Evolutionary conservation across 2,888 invertebrate species (phyloP), one percentile per base, ranked within the genome.

Genomic region (Arge pagana): DNA sequence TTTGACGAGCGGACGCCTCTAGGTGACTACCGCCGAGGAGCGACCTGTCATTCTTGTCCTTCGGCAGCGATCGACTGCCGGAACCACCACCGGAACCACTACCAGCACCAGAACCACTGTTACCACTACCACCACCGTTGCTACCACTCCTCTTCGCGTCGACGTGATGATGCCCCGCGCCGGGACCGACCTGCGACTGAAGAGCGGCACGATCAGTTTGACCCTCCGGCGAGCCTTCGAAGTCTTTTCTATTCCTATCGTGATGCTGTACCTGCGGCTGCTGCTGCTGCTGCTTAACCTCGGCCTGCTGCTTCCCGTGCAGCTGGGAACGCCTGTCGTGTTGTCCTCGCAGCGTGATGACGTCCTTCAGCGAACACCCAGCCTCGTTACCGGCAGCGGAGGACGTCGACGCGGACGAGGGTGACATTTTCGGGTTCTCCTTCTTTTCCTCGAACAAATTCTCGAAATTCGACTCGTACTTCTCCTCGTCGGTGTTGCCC

Each of bases 361-460:
- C 82, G 66, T 86, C 88, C 71, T 87, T 88, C 59, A 85, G 76
- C 2, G 85, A 86, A 48, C 86, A 86, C n/a, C 80, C 75, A 3
- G 79, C 76, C 55, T 84, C 83, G 53, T 82, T 83, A 60, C 77
- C 79, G 65, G 81, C 83, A 58, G 77, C 78, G 35, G 79, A 80
- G 2, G 85, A 84, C 36, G 81, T 84, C 18, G 83, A 83, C 40
- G 82, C 81, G 30, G 86, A 84, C 21, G 86, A 83, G n/a, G 86
- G 86, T 26, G 85, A 81, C 78, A 86, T 80, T 67, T 81, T 82
- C 1, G 79, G 74, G 51, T 74, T 77, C n/a, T 85, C 83, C 66
- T 89, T 86, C 71, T 90, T 90, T 67, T 91, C 91, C 67, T 90
- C 89, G 68, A 92, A 92, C 0, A 92, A 79, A 76, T 91, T 90